A percentile compares a stretch with the other conserved stretches of the same genome.
Evolutionary conservation across 1,140 invertebrate species (phyloP).

Genomic region (Helicoverpa armigera): DNA sequence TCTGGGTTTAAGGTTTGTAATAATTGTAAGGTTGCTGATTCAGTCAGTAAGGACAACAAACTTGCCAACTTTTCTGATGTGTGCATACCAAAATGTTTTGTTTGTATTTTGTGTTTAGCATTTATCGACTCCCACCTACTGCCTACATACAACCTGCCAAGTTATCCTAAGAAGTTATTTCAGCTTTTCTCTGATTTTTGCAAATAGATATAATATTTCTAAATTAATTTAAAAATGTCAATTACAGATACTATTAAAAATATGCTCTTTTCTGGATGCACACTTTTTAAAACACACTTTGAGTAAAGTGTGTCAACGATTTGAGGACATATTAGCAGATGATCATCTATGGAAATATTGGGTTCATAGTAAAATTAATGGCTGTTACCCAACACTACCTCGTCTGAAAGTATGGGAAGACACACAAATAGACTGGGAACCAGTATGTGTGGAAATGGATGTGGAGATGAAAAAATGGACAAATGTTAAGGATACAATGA

Average conservation of each 20-base stretch:
- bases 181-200: too few species aligned
- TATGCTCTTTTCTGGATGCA: conserved; percentile 82
- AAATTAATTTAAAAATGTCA: not conserved
- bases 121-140: too few species aligned
- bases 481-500: conserved; percentile 74
- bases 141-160: too few species aligned
- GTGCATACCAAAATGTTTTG: too few species aligned
- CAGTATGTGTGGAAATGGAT: conserved; percentile 80
- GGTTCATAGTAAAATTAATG: conserved; percentile 76
- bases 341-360: conserved; percentile 81
- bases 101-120: too few species aligned
- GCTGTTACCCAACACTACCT: conserved; percentile 72
- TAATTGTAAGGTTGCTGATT: too few species aligned
- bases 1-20: too few species aligned
- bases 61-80: too few species aligned
- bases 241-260: conserved; percentile 84
- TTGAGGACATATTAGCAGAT: conserved; percentile 82
- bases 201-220: too few species aligned
- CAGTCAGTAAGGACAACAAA: too few species aligned
- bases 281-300: conserved; percentile 78
- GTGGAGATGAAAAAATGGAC: conserved; percentile 77
- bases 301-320: conserved; percentile 79
- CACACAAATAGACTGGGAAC: conserved; percentile 74
- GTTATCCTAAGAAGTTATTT: too few species aligned
- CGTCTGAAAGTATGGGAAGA: conserved; percentile 72